A percentile compares a stretch with the other conserved stretches of the same genome.
phyloP scores from a whole-genome alignment of 2,113 vertebrate genomes.

The Ameiurus melas region DNA sequence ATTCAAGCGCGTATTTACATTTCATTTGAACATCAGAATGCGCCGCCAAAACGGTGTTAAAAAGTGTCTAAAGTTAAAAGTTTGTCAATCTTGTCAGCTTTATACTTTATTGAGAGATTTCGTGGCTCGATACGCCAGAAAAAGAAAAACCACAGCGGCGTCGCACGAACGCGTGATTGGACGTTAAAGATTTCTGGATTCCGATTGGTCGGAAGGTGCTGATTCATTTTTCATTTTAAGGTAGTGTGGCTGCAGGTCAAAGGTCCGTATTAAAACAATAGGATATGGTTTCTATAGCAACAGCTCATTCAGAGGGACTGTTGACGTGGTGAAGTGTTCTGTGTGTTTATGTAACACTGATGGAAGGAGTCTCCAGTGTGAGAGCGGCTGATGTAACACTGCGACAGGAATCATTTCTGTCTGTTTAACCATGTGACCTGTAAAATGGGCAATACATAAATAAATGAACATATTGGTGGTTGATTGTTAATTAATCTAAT shows the following conservation, averaged over 20 bases:
- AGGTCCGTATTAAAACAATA: neutral
- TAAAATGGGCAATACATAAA: neutral
- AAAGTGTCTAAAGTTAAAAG: neutral
- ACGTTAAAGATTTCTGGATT: neutral
- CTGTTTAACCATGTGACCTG: neutral
- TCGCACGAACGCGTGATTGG: too few relatives aligned
- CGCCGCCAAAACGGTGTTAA: neutral
- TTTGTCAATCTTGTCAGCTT: neutral
- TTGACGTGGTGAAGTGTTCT: neutral
- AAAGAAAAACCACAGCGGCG: neutral
- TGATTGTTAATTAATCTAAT: neutral
- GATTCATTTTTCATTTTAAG: neutral
- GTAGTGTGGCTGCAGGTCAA: neutral
- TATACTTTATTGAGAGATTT: too few relatives aligned
- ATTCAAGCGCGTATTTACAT: too few relatives aligned
- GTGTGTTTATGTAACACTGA: neutral
- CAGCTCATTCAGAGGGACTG: neutral
- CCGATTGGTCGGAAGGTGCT: neutral
- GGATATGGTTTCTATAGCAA: neutral
- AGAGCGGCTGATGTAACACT: neutral
- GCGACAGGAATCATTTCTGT: neutral
- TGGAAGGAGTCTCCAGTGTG: neutral
- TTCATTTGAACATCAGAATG: neutral
- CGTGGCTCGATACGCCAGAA: too few relatives aligned
- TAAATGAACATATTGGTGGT: neutral